These are phyloP conservation scores for Sturnus vulgaris DNA, from an alignment of 2,113 vertebrate species.

Conservation along the genomic window DNA sequence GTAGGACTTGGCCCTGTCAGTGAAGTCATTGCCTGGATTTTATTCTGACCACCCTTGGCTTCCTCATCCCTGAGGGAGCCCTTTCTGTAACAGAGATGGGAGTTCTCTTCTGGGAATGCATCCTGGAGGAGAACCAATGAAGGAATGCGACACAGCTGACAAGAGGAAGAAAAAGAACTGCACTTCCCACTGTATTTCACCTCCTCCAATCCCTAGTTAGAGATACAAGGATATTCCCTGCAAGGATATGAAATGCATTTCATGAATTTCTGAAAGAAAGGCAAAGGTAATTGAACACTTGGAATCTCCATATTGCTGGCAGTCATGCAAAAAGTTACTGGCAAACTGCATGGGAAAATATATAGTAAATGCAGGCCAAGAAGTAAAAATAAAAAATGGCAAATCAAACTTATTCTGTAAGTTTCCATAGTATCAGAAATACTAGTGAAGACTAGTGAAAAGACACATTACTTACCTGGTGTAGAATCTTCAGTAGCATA, in stretches of 20 bases:
- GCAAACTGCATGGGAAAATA: constrained; percentile 41
- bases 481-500: not conserved
- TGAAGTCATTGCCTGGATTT: not conserved
- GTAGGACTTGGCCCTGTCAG: not conserved
- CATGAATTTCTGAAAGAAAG: constrained; percentile 9
- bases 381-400: constrained; percentile 13
- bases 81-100: not conserved
- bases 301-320: not conserved
- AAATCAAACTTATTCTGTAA: not conserved
- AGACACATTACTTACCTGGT: not conserved
- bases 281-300: not conserved
- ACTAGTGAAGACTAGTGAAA: not conserved
- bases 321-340: constrained; percentile 10
- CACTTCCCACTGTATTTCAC: not conserved
- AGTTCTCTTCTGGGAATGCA: not conserved
- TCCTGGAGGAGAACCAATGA: not conserved
- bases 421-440: not conserved
- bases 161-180: not conserved
- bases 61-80: not conserved
- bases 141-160: not conserved
- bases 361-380: not conserved
- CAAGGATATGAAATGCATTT: not conserved
- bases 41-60: not conserved
- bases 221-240: not conserved
- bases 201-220: not conserved